Base-by-base conservation (phyloP, 1,140 invertebrate genomes). In the Sycobia sp. region DNA sequence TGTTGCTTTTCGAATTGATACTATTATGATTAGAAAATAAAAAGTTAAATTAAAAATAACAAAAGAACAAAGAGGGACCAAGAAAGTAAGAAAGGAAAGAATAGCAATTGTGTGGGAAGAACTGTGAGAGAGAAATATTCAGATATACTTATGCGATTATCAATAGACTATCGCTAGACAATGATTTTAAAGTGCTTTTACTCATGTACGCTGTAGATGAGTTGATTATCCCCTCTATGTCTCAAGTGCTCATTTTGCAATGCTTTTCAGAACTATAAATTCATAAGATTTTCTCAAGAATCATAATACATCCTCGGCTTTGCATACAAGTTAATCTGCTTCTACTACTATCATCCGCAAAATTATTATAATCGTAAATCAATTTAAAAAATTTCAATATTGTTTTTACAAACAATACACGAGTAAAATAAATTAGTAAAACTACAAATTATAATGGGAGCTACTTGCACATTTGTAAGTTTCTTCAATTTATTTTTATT, bases 231-330 rank as follows among this genome's bases (percentile, higher is more conserved):
- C 55, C 55, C 43, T 36, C 43, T 44, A n/a, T 57, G 20, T 4
- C 10, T 3, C 18, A 20, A 25, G 39, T 27, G 23, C 22, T 14
- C 23, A 22, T 4, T 29, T 41, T 4, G 51, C n/a, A 23, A 1
- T 11, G 18, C 22, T 41, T 53, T 25, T 16, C n/a, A 14, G 27
- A 9, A 27, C 56, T 62, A 62, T 62, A 62, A 54, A 62, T 54
- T 62, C 29, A 23, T 50, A 47, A 14, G 36, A 39, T 32, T 38
- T 47, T 51, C 32, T 25, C 20, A 27, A 13, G 16, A 58, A 23
- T 61, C 51, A 59, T 39, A 60, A 66, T 67, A 64, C 54, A 29
- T 34, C 34, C 25, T 44, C 22, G 38, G 47, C 16, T 43, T 44
- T 64, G 23, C 13, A 18, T n/a, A n/a, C n/a, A n/a, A n/a, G n/a